Percentiles rank a stretch among this genome's conserved stretches.
These are phyloP conservation scores for Chloroclystis v-ata DNA, from an alignment of 2,888 invertebrate species.

Conservation along the genomic window DNA sequence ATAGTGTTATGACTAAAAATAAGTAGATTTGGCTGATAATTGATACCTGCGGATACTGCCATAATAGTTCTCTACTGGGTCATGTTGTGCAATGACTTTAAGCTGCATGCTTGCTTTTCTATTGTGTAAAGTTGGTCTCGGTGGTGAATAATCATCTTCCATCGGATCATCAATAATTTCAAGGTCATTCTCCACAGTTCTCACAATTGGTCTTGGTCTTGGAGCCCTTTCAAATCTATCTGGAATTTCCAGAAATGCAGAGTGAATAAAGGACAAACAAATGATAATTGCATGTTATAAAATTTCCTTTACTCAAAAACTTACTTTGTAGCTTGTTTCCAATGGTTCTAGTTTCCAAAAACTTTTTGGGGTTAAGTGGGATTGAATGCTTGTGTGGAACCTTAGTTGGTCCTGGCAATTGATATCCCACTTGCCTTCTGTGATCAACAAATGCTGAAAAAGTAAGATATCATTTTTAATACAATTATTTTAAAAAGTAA, in stretches of 20 bases:
- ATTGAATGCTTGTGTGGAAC: constrained; percentile 26
- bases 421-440: constrained; percentile 67
- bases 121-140: constrained; percentile 41
- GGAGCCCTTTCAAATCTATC: constrained; percentile 34
- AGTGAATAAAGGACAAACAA: not conserved
- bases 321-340: constrained; percentile 45
- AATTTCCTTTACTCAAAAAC: too few relatives aligned
- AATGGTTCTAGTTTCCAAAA: constrained; percentile 47
- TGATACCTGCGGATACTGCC: constrained; percentile 35
- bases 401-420: constrained; percentile 38
- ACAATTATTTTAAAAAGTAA: too few relatives aligned
- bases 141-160: constrained; percentile 49
- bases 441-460: constrained; percentile 60
- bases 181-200: constrained; percentile 71
- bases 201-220: constrained; percentile 57
- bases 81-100: constrained; percentile 67
- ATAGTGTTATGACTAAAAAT: too few relatives aligned
- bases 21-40: too few relatives aligned
- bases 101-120: constrained; percentile 62
- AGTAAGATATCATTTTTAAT: not conserved
- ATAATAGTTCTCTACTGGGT: constrained; percentile 41
- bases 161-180: constrained; percentile 65
- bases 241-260: constrained; percentile 6
- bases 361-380: constrained; percentile 43
- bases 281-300: too few relatives aligned